Evolutionary conservation across 2,797 vertebrate species (phyloP).

Genomic region (Salarias fasciatus): DNA sequence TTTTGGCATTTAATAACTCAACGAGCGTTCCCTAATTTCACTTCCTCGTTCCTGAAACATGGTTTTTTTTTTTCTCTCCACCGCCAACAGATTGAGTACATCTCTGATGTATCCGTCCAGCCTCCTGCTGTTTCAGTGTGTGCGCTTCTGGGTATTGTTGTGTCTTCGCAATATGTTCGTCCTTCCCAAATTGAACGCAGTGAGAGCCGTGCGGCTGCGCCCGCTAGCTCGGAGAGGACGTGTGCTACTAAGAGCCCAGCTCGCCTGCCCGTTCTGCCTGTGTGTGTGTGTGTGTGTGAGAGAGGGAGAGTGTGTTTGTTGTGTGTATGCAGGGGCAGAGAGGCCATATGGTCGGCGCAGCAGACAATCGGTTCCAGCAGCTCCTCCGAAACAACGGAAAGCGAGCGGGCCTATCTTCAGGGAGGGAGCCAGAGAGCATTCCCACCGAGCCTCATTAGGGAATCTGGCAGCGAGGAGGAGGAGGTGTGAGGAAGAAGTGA

Average conservation of each 20-base stretch:
- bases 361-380: conserved; percentile 59
- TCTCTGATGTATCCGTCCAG: conserved; percentile 1
- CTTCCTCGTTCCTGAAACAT: too few relatives aligned
- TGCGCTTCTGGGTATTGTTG: neutral
- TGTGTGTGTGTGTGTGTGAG: neutral
- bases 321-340: conserved; percentile 14
- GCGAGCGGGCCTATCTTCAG: conserved; percentile 56
- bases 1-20: too few relatives aligned
- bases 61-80: neutral
- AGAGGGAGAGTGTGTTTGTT: conserved; percentile 6
- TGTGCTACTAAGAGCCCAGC: neutral
- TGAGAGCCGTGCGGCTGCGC: neutral
- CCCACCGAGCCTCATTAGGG: conserved; percentile 80
- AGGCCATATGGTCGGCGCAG: conserved; percentile 62
- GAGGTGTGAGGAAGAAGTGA: conserved; percentile 39
- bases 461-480: conserved; percentile 56
- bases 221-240: conserved; percentile 7
- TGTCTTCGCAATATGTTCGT: conserved; percentile 23
- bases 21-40: too few relatives aligned
- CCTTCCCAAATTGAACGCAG: neutral
- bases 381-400: conserved; percentile 57
- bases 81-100: conserved; percentile 10
- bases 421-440: conserved; percentile 57
- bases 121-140: neutral
- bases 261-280: neutral